Base-by-base conservation (phyloP, 2,797 vertebrate species). In the Adelosebastes latens region DNA sequence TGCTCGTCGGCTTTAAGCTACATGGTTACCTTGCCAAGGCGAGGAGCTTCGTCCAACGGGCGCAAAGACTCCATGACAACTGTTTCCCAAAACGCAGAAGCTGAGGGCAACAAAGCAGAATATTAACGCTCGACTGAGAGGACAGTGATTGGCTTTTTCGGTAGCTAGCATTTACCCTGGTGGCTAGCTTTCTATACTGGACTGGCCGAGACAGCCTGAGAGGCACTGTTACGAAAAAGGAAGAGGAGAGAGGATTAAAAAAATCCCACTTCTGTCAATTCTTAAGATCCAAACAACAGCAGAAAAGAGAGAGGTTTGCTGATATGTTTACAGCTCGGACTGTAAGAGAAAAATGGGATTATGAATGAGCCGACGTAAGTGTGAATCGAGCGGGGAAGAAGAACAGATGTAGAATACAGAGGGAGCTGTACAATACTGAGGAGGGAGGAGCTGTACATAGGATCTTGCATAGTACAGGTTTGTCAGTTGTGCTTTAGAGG, bases 401-500 rank as follows among this genome's bases (percentile, higher is more conserved):
- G 24, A 55, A 81, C 59, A 79, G 62, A 36, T 58, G 62, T 39
- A 6, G 36, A 5, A 39, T 39, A 82, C 22, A 64, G 72, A 79
- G 77, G 77, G 77, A 83, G 86, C 83, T 86, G 84, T 84, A 84
- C 72, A 82, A 83, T 81, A 87, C 82, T 82, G 81, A 88, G 84
- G 46, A 53, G 77, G 75, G 74, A 78, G 65, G 64, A 81, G 64
- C 84, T 90, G 87, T 88, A 92, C 86, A 79, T 18, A 4, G 84
- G 85, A 89, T 89, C 86, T 96, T 96, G 96, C 96, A 96, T 96
- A 96, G 96, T 94, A 94, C 94, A 92, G 93, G 86, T 92, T 90
- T 91, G 81, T 91, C 80, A 77, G 81, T 95, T 96, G 96, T 96
- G 96, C 96, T 96, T 96, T 93, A 90, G 82, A 90, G 84, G 91